A percentile compares a stretch with the other conserved stretches of the same genome.
These are phyloP conservation scores for Tor tambroides DNA, from an alignment of 2,113 vertebrate genomes.

Conservation along the genomic window DNA sequence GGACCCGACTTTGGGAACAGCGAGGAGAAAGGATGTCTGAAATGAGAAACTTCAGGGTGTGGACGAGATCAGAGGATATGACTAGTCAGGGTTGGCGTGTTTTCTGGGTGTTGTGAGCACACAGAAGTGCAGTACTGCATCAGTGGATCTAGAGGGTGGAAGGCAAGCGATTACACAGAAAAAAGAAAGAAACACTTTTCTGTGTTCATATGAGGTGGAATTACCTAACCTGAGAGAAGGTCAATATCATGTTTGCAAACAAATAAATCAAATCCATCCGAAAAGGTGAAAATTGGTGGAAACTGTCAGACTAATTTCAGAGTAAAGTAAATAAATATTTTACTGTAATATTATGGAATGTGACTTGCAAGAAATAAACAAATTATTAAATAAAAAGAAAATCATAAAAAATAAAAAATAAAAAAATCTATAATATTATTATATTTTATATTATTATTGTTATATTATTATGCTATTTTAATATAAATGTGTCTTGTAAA, in stretches of 20 bases:
- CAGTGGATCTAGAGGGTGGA: neutral
- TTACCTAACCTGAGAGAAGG: neutral
- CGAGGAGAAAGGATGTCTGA: neutral
- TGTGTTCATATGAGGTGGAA: neutral
- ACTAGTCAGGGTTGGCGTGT: neutral
- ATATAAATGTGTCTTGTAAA: neutral
- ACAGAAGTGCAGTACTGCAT: too few relatives aligned
- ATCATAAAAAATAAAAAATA: neutral
- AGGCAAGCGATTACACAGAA: neutral
- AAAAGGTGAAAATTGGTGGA: neutral
- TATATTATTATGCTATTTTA: neutral
- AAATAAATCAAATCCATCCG: neutral
- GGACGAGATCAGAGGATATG: constrained; percentile 20
- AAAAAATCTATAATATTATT: neutral
- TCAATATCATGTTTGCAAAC: neutral
- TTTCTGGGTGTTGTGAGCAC: constrained; percentile 43
- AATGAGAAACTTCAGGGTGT: constrained; percentile 19
- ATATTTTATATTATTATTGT: too few relatives aligned
- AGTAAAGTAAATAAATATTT: too few relatives aligned
- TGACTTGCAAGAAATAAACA: too few relatives aligned
- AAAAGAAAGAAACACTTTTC: neutral
- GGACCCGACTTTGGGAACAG: constrained; percentile 2
- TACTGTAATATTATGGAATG: too few relatives aligned
- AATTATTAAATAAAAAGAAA: neutral
- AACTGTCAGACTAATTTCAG: too few relatives aligned